These are phyloP conservation scores for Pantherophis alleghaniensis DNA, from an alignment of 2,797 vertebrate species.

Conservation along the genomic window DNA sequence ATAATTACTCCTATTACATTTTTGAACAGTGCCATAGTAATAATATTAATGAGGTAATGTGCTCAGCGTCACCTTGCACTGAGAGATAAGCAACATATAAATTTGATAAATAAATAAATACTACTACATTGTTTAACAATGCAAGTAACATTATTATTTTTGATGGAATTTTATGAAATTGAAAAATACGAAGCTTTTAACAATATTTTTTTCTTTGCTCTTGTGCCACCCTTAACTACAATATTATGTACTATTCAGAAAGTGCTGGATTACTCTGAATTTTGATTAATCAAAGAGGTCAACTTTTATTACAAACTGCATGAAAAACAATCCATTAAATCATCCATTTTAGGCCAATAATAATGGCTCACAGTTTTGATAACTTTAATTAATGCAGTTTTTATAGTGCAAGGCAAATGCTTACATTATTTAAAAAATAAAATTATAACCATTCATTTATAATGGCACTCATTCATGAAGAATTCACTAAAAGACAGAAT, in stretches of 20 bases:
- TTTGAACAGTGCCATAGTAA: background rate
- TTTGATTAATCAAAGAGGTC: slow-evolving; percentile 56
- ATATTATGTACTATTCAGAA: slow-evolving; percentile 46
- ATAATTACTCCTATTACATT: background rate
- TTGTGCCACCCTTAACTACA: slow-evolving; percentile 24
- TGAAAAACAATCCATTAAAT: slow-evolving; percentile 62
- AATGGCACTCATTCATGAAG: background rate
- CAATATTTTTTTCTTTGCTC: background rate
- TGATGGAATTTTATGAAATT: slow-evolving; percentile 40
- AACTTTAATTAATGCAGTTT: slow-evolving; percentile 52
- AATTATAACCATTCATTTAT: background rate
- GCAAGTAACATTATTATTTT: slow-evolving; percentile 24
- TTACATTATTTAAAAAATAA: slow-evolving; percentile 35
- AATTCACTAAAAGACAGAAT: background rate
- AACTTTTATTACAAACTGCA: slow-evolving; percentile 58
- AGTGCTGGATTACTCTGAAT: slow-evolving; percentile 46
- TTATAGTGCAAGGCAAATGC: slow-evolving; percentile 23
- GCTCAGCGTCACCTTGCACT: background rate
- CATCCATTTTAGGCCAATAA: slow-evolving; percentile 32
- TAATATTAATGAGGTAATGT: background rate
- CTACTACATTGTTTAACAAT: slow-evolving; percentile 4
- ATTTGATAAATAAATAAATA: background rate
- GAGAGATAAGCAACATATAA: background rate
- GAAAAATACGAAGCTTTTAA: slow-evolving; percentile 14
- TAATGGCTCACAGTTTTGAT: slow-evolving; percentile 53